Evolutionary conservation across 2,797 vertebrate genomes (phyloP).

Genomic region (Pseudochaenichthys georgianus): DNA sequence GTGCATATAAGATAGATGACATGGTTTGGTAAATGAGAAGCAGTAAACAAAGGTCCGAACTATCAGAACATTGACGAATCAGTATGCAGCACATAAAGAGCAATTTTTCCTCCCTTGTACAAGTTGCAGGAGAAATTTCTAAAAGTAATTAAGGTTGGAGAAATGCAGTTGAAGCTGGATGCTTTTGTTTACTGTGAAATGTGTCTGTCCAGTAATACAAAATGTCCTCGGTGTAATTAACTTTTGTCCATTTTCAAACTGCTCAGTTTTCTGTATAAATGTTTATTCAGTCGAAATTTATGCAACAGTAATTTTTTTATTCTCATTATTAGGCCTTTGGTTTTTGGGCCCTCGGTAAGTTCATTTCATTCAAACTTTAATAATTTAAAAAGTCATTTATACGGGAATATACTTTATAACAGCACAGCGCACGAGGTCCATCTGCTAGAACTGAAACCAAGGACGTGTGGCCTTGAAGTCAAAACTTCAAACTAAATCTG

Average conservation of each 20-base stretch:
- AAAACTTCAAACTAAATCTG: not conserved
- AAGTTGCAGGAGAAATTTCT: not conserved
- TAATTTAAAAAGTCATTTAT: not conserved
- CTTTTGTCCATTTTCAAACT: not conserved
- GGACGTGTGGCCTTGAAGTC: not conserved
- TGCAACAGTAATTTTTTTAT: not conserved
- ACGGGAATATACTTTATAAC: not conserved
- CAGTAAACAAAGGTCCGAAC: not conserved
- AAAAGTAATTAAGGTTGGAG: constrained; percentile 2
- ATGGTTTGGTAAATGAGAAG: not conserved
- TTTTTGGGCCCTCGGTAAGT: not conserved
- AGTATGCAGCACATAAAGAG: not conserved
- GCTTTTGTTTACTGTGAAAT: not conserved
- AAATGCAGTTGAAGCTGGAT: not conserved
- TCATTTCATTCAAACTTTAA: not conserved
- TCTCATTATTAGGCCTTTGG: not conserved
- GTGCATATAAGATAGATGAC: not conserved
- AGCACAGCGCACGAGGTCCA: not conserved
- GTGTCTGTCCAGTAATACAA: not conserved
- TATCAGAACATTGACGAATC: not conserved
- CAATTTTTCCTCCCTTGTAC: not conserved
- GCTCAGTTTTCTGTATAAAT: not conserved
- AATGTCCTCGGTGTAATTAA: not conserved
- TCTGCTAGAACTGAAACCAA: not conserved
- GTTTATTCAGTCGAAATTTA: not conserved